phyloP scores from a whole-genome alignment of 2,888 invertebrate species.

The Sympetrum striolatum region DNA sequence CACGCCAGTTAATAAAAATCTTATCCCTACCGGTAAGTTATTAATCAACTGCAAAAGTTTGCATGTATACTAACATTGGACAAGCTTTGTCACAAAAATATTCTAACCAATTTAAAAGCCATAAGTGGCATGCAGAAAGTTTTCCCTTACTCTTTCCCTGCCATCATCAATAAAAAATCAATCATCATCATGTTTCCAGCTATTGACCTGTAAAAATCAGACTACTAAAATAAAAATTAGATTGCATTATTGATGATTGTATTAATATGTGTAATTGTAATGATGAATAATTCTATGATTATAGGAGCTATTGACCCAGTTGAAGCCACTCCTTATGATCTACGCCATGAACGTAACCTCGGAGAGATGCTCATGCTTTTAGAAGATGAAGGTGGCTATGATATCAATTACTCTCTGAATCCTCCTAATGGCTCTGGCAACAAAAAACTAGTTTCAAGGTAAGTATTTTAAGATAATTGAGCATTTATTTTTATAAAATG shows the following conservation, averaged over 20 bases:
- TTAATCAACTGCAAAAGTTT: not conserved
- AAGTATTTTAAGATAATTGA: slow-evolving; percentile 50
- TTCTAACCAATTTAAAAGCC: too few species aligned
- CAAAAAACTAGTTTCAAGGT: slow-evolving; percentile 70
- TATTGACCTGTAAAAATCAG: too few species aligned
- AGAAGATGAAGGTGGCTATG: slow-evolving; percentile 76
- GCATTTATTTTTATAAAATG: too few species aligned
- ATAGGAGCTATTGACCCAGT: slow-evolving; percentile 75
- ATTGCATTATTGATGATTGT: too few species aligned
- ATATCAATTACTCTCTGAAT: slow-evolving; percentile 80
- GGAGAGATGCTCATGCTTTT: slow-evolving; percentile 66
- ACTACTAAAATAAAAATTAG: too few species aligned
- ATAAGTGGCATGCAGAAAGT: too few species aligned
- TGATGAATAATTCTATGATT: too few species aligned
- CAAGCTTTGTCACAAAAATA: too few species aligned
- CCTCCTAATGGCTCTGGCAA: slow-evolving; percentile 59
- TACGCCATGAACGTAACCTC: slow-evolving; percentile 67
- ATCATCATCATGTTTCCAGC: too few species aligned
- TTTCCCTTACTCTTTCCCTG: too few species aligned
- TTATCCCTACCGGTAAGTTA: slow-evolving; percentile 72
- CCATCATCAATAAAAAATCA: too few species aligned
- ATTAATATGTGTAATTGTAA: too few species aligned
- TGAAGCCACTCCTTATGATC: slow-evolving; percentile 74
- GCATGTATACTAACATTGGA: not conserved
- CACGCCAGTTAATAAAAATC: slow-evolving; percentile 73